Conservation (phyloP, 1,140 invertebrate genomes). For the Ceratina japonica region DNA sequence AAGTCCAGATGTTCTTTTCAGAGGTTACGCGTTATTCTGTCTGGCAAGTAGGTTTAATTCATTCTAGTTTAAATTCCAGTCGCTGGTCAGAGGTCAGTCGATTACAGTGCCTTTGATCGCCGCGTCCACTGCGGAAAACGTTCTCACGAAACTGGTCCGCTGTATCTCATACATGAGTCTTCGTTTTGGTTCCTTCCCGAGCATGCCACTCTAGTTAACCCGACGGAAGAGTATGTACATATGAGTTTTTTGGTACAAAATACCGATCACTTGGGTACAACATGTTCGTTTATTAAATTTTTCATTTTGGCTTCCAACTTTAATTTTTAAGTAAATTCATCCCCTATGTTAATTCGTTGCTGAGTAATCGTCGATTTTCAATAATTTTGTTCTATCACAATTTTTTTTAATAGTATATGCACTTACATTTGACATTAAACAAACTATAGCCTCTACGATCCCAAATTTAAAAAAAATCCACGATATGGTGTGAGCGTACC, state of each 20-base stretch:
- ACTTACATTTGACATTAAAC: too few species aligned
- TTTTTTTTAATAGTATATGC: too few species aligned
- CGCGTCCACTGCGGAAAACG: conserved; percentile 42
- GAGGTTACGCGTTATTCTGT: background rate
- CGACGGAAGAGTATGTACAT: conserved; percentile 16
- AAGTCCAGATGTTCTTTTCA: conserved; percentile 26
- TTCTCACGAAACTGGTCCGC: conserved; percentile 58
- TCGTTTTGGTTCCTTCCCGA: conserved; percentile 30
- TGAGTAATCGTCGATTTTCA: too few species aligned
- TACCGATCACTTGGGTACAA: background rate
- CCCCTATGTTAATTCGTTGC: too few species aligned
- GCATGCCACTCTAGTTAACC: conserved; percentile 49
- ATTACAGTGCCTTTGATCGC: conserved; percentile 67
- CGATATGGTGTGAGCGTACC: too few species aligned
- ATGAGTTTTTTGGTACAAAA: background rate
- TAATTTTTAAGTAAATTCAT: too few species aligned
- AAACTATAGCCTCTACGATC: too few species aligned
- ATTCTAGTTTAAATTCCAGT: conserved; percentile 49
- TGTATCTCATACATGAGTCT: conserved; percentile 32
- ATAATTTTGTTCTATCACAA: too few species aligned
- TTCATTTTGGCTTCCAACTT: too few species aligned
- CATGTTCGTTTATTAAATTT: background rate
- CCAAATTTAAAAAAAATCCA: too few species aligned
- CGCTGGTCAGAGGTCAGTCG: conserved; percentile 58
- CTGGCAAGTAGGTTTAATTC: conserved; percentile 40